Evolutionary conservation across 1,140 invertebrate species (phyloP), one percentile per base, ranked within the genome.

Genomic region (Caenorhabditis briggsae): DNA sequence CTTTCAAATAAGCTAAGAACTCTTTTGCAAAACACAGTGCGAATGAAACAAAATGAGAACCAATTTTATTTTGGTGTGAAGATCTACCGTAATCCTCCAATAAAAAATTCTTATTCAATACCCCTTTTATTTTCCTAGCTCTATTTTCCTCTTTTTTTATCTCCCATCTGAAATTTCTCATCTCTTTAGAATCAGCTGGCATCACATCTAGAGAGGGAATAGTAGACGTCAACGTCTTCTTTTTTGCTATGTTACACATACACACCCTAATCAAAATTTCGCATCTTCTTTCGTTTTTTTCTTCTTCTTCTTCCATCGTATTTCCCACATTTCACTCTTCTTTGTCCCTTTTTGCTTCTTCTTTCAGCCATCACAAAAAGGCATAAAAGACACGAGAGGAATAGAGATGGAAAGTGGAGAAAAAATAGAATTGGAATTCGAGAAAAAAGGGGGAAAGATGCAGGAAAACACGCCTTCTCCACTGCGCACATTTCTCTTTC

Each of bases 211-310:
- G 2, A 46, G 20, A 41, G n/a, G 58, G 23, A 41, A 43, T 33
- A 83, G 53, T 58, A 83, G 53, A 58, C 55, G 53, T 83, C 25
- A 58, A 41, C 33, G 33, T 83, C 33, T 83, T 43, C 25, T 78
- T 78, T 53, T 78, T 78, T 78, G 70, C 70, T 23, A 50, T 46
- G 50, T 78, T 78, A 78, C 70, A 70, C 65, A 70, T 33, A 64
- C 59, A 41, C 41, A 50, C 70, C 82, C 56, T 83, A 59, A 83
- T 83, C 53, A 83, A 56, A 83, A 83, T 41, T 83, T 83, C 56
- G 11, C 82, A 83, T 83, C 82, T 83, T 83, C 55, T 53, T 78
- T 16, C 70, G 46, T 50, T 53, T 78, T 78, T 23, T 83, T n/a
- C n/a, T 16, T 82, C 20, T 20, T 41, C n/a, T n/a, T 83, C 43